Conservation (phyloP, 2,797 vertebrate species). For the Chaenodraco wilsoni region DNA sequence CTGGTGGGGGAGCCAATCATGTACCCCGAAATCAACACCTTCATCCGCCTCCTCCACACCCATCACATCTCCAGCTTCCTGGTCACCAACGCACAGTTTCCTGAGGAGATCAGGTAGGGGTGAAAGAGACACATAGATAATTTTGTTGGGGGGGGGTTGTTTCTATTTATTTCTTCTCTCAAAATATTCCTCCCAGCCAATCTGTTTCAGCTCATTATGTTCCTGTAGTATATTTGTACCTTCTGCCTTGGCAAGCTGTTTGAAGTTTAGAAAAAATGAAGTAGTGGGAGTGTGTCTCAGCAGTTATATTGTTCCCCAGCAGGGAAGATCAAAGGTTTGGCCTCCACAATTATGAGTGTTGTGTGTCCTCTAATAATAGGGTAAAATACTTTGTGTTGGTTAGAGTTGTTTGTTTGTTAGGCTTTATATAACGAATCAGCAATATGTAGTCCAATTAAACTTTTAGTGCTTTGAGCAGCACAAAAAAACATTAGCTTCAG, state of each 20-base stretch:
- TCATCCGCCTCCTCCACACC: slow-evolving; percentile 89
- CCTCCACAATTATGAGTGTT: neutral
- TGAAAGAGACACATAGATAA: neutral
- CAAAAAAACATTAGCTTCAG: neutral
- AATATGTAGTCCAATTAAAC: neutral
- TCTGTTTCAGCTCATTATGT: neutral
- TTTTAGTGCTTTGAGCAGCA: neutral
- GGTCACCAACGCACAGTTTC: slow-evolving; percentile 96
- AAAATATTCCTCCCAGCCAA: neutral
- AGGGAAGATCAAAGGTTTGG: slow-evolving; percentile 13
- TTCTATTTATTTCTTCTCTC: neutral
- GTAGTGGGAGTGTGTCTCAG: neutral
- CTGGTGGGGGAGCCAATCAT: slow-evolving; percentile 97
- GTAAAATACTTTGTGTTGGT: neutral
- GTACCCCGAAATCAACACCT: slow-evolving; percentile 94
- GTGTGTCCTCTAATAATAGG: slow-evolving; percentile 19
- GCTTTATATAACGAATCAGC: neutral
- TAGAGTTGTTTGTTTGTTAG: neutral
- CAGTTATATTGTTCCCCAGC: slow-evolving; percentile 3
- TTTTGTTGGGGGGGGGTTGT: neutral
- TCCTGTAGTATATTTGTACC: slow-evolving; percentile 5
- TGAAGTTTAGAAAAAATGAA: slow-evolving; percentile 7
- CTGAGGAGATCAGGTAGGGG: slow-evolving; percentile 90
- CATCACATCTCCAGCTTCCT: slow-evolving; percentile 92
- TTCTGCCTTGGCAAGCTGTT: neutral